Evolutionary conservation across 2,888 invertebrate genomes (phyloP), one percentile per base, ranked within the genome.

Genomic region (Noctua fimbriata): DNA sequence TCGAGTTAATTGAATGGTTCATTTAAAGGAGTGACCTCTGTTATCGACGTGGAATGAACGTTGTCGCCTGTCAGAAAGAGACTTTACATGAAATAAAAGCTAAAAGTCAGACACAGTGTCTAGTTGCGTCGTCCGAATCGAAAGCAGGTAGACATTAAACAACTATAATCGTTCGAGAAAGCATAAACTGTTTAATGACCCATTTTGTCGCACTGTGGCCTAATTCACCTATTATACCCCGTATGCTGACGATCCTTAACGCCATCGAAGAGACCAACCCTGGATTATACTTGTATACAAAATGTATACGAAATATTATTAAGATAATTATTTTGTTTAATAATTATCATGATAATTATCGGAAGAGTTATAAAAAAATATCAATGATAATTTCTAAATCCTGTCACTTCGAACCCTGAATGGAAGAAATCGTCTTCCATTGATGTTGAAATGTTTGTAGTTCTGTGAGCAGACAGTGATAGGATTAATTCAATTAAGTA

Each of bases 1-100:
- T 70, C 28, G 47, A 70, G 21, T 63, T 69, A 69, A 69, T 78
- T 55, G 55, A 52, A 84, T 36, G 28, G 14, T 36, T 44, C 66
- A 52, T 28, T 28, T 52, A 41, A n/a, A 36, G 3, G 5, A 21
- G 32, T 41, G 24, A 67, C n/a, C 44, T 16, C 12, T 12, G 21
- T 36, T 6, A n/a, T 44, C 44, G 44, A 44, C n/a, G 67, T 44
- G 44, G 44, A 67, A n/a, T 24, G 41, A 7, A 1, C 41, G 41
- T 63, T 9, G 32, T 32, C 41, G 18, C 1, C 28, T 9, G 63
- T 3, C 63, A 18, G 63, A 63, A 32, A 9, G 63, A 18, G 1
- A 63, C 32, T 63, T 63, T 63, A 63, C 63, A 32, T n/a, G 32
- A 32, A 18, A 63, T 63, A 18, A 9, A 32, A 18, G 32, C 0